Evolutionary conservation across 2,797 vertebrate species (phyloP).

Genomic region (Micropoecilia bifurca): DNA sequence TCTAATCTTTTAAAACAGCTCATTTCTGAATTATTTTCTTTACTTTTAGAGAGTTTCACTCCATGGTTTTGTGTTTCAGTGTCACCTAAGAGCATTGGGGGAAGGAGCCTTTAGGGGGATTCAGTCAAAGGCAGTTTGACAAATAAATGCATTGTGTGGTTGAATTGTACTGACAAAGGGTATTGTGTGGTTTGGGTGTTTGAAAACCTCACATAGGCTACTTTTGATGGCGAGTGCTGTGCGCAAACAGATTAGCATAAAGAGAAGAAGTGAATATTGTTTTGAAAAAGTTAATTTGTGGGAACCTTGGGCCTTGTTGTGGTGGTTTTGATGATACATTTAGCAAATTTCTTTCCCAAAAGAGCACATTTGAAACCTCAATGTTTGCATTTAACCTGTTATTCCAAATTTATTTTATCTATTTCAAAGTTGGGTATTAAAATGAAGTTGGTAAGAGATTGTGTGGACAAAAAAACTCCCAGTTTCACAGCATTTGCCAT

Average conservation of each 20-base stretch:
- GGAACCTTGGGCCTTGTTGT: background rate
- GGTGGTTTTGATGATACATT: background rate
- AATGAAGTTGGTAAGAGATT: background rate
- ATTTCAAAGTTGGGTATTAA: background rate
- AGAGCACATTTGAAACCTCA: background rate
- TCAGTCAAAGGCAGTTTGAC: conserved; percentile 20
- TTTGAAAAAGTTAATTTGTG: background rate
- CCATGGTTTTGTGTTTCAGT: conserved; percentile 44
- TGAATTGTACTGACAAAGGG: conserved; percentile 21
- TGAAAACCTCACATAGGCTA: conserved; percentile 10
- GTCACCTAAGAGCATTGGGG: conserved; percentile 52
- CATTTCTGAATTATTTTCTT: conserved; percentile 16
- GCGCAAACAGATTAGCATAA: background rate
- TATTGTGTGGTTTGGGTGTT: conserved; percentile 23
- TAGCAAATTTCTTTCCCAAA: background rate
- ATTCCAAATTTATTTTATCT: background rate
- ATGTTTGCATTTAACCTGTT: background rate
- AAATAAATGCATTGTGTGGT: conserved; percentile 32
- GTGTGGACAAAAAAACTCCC: background rate
- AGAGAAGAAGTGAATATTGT: background rate
- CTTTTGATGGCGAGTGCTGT: conserved; percentile 11
- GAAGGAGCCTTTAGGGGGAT: conserved; percentile 12
- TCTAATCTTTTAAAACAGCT: conserved; percentile 9
- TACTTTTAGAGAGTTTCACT: conserved; percentile 32
- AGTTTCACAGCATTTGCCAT: background rate